These are phyloP conservation scores for Hoplodrina blanda DNA, from an alignment of 2,888 invertebrate species.

Conservation along the genomic window DNA sequence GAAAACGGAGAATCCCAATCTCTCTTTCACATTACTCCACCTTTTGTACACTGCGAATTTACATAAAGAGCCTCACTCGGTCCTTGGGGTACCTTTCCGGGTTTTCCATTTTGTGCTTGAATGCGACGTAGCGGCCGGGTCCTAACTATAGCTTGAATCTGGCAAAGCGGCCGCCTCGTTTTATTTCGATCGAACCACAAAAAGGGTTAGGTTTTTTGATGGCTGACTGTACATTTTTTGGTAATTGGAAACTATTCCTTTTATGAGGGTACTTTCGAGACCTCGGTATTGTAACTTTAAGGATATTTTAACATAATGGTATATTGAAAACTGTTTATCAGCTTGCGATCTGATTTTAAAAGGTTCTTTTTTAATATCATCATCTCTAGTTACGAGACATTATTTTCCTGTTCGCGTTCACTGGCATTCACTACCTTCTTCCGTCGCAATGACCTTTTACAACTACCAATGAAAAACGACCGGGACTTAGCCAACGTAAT, in stretches of 20 bases:
- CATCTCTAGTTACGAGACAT: neutral
- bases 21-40: conserved; percentile 83
- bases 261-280: conserved; percentile 60
- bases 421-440: neutral
- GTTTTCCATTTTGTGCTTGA: conserved; percentile 87
- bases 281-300: conserved; percentile 48
- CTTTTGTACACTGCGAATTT: conserved; percentile 86
- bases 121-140: conserved; percentile 78
- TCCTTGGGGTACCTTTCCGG: conserved; percentile 88
- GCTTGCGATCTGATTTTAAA: neutral
- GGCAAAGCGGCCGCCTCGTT: conserved; percentile 78
- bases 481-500: conserved; percentile 20
- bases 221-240: conserved; percentile 68
- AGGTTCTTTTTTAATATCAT: neutral
- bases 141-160: conserved; percentile 79
- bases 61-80: conserved; percentile 85
- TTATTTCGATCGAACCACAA: conserved; percentile 80
- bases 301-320: conserved; percentile 49
- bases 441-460: conserved; percentile 10
- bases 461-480: conserved; percentile 21
- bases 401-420: neutral
- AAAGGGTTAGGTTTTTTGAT: conserved; percentile 68
- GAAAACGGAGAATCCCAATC: conserved; percentile 82
- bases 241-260: conserved; percentile 70
- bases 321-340: conserved; percentile 52